Percentiles rank a stretch among this genome's conserved stretches.
phyloP scores from a whole-genome alignment of 1,140 invertebrate genomes.

The Calycopis cecrops region DNA sequence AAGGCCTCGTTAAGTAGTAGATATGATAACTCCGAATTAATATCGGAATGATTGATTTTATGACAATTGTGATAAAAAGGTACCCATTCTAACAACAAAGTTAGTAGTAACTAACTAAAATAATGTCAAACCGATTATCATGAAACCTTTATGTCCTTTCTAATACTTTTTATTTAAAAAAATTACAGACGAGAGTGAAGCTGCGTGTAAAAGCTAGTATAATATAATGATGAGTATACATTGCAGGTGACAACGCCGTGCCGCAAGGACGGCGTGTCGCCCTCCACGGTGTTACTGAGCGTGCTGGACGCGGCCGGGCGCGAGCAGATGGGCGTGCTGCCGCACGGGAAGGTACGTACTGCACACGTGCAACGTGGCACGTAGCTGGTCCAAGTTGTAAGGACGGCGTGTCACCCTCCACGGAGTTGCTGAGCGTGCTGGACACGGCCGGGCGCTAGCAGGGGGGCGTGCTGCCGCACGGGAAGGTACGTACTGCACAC shows the following conservation, averaged over 20 bases:
- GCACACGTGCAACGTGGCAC: conserved; percentile 14
- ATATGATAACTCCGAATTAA: too few species aligned
- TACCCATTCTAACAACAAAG: too few species aligned
- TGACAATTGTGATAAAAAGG: too few species aligned
- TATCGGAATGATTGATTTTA: too few species aligned
- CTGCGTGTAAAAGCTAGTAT: background rate
- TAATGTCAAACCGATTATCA: too few species aligned
- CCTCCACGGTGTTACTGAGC: conserved; percentile 57
- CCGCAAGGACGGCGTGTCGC: conserved; percentile 71
- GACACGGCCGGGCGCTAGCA: conserved; percentile 75
- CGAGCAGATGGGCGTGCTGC: conserved; percentile 46
- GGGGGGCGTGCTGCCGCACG: conserved; percentile 47
- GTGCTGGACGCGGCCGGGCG: conserved; percentile 58
- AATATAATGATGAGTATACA: too few species aligned
- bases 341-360: conserved; percentile 52
- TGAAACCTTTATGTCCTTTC: too few species aligned
- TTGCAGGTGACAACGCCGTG: conserved; percentile 59
- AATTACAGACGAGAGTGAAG: too few species aligned
- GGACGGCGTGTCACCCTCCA: conserved; percentile 64
- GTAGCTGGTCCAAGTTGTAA: too few species aligned
- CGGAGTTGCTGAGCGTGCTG: conserved; percentile 59
- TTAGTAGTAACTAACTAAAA: too few species aligned
- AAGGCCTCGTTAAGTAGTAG: too few species aligned
- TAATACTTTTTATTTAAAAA: too few species aligned
- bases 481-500: conserved; percentile 39